Percentiles rank a stretch among this genome's conserved stretches.
These are phyloP conservation scores for Oceanodroma tethys DNA, from an alignment of 2,113 vertebrate species.

Conservation along the genomic window DNA sequence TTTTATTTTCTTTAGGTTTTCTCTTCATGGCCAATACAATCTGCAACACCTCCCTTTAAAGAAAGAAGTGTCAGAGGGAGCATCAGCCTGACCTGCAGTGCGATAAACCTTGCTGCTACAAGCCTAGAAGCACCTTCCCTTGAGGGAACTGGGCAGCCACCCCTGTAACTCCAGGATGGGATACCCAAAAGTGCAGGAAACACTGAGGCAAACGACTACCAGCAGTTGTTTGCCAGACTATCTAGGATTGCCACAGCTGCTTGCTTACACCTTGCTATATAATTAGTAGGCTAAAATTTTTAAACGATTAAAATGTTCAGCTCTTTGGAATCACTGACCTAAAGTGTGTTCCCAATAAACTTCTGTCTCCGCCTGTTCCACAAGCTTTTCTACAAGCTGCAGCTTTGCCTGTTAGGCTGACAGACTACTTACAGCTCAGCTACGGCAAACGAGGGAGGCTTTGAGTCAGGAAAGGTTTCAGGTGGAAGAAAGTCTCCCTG, in stretches of 20 bases:
- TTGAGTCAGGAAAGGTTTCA: neutral
- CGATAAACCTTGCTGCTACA: neutral
- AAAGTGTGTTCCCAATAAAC: neutral
- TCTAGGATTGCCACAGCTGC: neutral
- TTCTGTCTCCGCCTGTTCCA: neutral
- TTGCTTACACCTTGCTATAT: neutral
- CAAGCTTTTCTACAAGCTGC: neutral
- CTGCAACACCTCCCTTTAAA: neutral
- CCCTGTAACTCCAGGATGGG: neutral
- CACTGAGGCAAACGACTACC: neutral
- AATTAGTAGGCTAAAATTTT: neutral
- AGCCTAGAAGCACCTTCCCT: neutral
- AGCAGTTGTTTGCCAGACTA: neutral
- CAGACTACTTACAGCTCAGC: neutral
- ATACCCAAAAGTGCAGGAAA: neutral
- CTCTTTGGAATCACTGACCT: neutral
- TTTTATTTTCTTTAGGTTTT: neutral
- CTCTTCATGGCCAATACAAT: neutral
- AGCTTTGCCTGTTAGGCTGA: neutral
- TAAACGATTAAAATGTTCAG: neutral
- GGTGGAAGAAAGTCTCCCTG: neutral
- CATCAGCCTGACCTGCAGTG: neutral
- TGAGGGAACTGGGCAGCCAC: neutral
- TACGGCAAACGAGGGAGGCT: neutral
- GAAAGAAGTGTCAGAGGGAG: neutral